Evolutionary conservation across 2,888 invertebrate species (phyloP), one percentile per base, ranked within the genome.

Genomic region (Drosophila meridionalis): DNA sequence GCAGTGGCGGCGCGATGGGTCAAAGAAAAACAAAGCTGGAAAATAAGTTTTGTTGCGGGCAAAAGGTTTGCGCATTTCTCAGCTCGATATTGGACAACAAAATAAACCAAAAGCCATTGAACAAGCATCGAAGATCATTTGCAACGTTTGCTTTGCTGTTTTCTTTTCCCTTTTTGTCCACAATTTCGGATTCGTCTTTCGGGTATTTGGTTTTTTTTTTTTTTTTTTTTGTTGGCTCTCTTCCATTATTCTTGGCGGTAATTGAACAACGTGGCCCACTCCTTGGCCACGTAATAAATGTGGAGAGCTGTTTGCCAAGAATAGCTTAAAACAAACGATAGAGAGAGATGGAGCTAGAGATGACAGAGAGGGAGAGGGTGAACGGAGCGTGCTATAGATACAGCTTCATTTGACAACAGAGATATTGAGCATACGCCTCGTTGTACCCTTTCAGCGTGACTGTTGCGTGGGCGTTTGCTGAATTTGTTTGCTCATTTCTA

Each of bases 231-330:
- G 58, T 73, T 64, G 70, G 73, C 73, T 69, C 78, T 53, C 69
- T 64, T 69, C 87, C 84, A 88, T 89, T 89, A 73, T 82, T 90
- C 82, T 90, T 88, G 87, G 90, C 87, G 83, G 90, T 88, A 87
- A 87, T 87, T 87, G 87, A 90, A 88, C 87, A 87, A 81, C 89
- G 80, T 87, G 78, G 76, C 78, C 63, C 68, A 61, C 69, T 76
- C 69, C 73, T 70, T 66, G 74, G 78, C 48, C 66, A 61, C 69
- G 72, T 78, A 76, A 87, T 83, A 89, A 87, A 85, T 87, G 83
- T 80, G 50, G 60, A 71, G 69, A 73, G 72, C 59, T 79, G 75
- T 67, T 83, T 81, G 84, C 78, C 73, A 80, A 76, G 80, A 81
- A 73, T 32, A 76, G 78, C 76, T 83, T 78, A 83, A 64, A 70